Evolutionary conservation across 1,140 invertebrate species (phyloP).

Genomic region (Gerris buenoi): DNA sequence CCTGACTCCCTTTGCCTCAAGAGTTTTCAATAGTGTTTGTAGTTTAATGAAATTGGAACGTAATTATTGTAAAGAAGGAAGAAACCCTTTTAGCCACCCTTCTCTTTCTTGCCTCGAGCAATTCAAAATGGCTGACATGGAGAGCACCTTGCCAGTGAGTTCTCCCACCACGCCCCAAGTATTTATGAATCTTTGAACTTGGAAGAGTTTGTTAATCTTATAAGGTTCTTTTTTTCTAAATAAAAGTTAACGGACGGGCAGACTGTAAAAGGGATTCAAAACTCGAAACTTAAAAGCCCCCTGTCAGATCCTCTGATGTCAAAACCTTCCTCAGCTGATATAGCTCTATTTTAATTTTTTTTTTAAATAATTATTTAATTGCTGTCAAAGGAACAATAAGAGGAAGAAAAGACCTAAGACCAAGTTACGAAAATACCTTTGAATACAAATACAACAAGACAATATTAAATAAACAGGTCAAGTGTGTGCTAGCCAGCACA

Average conservation of each 20-base stretch:
- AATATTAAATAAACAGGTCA: too few species aligned
- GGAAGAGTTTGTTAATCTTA: background rate
- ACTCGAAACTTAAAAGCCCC: too few species aligned
- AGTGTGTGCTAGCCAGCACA: too few species aligned
- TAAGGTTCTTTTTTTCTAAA: background rate
- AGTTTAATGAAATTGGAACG: background rate
- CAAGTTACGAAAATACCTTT: too few species aligned
- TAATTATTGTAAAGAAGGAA: background rate
- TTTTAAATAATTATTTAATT: too few species aligned
- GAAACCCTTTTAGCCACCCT: background rate
- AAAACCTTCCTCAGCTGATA: too few species aligned
- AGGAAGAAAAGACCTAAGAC: too few species aligned
- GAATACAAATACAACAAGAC: too few species aligned
- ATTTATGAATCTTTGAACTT: background rate
- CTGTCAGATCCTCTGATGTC: too few species aligned
- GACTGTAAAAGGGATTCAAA: too few species aligned
- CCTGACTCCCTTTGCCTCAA: background rate
- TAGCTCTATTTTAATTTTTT: too few species aligned
- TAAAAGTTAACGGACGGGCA: background rate
- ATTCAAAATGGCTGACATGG: background rate
- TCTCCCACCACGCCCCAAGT: background rate
- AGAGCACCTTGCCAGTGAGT: background rate
- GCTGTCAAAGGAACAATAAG: too few species aligned
- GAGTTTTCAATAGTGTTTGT: background rate
- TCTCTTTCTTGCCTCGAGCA: background rate